A percentile compares a stretch with the other conserved stretches of the same genome.
phyloP scores from a whole-genome alignment of 2,113 vertebrate species.

The Chlorodrepanis virens region DNA sequence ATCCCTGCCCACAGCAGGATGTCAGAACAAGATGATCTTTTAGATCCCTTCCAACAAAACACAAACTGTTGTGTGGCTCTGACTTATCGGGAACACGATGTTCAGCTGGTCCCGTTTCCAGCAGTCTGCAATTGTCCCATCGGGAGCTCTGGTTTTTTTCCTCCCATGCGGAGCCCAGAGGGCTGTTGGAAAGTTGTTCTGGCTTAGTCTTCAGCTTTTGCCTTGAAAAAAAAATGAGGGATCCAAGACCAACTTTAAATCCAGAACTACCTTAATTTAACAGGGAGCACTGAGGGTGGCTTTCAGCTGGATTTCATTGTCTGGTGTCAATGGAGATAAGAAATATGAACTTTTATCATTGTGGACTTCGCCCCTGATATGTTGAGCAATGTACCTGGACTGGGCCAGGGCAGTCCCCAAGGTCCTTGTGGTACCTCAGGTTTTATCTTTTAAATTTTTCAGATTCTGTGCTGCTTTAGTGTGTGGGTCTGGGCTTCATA shows the following conservation, averaged over 20 bases:
- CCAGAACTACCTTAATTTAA: not conserved
- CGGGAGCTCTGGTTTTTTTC: not conserved
- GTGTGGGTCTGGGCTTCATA: not conserved
- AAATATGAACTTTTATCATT: no score
- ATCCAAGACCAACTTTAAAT: not conserved
- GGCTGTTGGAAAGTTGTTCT: not conserved
- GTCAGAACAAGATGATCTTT: not conserved
- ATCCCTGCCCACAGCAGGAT: not conserved
- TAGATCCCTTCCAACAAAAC: not conserved
- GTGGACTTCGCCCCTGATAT: not conserved
- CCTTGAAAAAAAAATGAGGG: not conserved
- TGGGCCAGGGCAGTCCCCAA: fast-evolving
- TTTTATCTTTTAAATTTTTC: not conserved
- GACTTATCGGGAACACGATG: fast-evolving
- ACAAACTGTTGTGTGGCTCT: not conserved
- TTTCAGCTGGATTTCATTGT: not conserved
- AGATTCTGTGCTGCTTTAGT: not conserved
- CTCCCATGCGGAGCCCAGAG: not conserved
- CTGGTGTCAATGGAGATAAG: not conserved
- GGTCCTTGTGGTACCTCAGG: not conserved
- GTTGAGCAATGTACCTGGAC: not conserved
- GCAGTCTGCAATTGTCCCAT: not conserved
- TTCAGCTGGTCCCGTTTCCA: not conserved
- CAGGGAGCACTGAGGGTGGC: not conserved
- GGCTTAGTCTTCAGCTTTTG: not conserved